Conservation (phyloP, 2,797 vertebrate genomes). For the Mallotus villosus region DNA sequence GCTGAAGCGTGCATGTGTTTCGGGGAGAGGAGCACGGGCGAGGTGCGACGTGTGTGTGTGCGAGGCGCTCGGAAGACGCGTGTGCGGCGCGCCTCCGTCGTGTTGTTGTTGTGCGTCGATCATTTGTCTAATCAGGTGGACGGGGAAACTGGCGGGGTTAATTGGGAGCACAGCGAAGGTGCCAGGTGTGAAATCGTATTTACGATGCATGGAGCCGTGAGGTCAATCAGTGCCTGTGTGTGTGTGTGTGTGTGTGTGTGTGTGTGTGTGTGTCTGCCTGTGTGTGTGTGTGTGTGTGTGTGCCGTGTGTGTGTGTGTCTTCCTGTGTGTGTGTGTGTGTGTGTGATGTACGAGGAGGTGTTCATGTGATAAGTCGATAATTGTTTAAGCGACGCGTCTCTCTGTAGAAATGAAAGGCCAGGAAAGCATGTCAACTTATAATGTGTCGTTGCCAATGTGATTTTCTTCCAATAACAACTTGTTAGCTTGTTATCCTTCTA, state of each 20-base stretch:
- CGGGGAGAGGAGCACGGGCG: slow-evolving; percentile 38
- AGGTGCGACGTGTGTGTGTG: slow-evolving; percentile 5
- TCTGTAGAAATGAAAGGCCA: slow-evolving; percentile 35
- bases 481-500: background rate
- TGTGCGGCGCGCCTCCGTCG: background rate
- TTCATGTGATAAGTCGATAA: slow-evolving; percentile 54
- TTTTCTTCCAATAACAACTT: slow-evolving; percentile 1
- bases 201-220: slow-evolving; percentile 61
- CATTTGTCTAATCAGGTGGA: slow-evolving; percentile 78
- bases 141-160: slow-evolving; percentile 72
- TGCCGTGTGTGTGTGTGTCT: slow-evolving; percentile 43
- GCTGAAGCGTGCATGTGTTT: slow-evolving; percentile 31
- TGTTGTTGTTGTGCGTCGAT: slow-evolving; percentile 66
- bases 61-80: slow-evolving; percentile 28
- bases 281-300: slow-evolving; percentile 34
- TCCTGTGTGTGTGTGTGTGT: slow-evolving; percentile 18
- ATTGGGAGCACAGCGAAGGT: slow-evolving; percentile 72
- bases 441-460: background rate
- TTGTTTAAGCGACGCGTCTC: slow-evolving; percentile 54
- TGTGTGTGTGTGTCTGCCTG: slow-evolving; percentile 28
- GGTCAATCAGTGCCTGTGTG: slow-evolving; percentile 48
- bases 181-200: slow-evolving; percentile 73
- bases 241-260: slow-evolving; percentile 23
- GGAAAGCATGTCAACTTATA: slow-evolving; percentile 25
- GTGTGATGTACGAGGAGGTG: slow-evolving; percentile 42